Base-by-base conservation (phyloP, 2,113 vertebrate genomes). In the Amblyornis subalaris region DNA sequence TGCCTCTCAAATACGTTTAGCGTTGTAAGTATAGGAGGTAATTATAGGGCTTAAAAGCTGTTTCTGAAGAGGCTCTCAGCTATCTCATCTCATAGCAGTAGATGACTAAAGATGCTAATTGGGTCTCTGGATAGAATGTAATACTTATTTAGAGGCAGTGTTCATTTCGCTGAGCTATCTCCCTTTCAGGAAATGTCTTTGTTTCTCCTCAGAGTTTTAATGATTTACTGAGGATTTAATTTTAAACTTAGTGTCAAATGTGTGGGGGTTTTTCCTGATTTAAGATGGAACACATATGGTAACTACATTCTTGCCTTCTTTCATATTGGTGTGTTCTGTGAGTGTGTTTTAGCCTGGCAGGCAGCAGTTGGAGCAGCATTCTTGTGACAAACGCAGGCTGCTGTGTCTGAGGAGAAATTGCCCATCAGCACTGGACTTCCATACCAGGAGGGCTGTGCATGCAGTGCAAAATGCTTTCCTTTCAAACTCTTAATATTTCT, bases 1-100 rank as follows among this genome's bases (percentile, higher is more conserved):
- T 96, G 93, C 96, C 86, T 96, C 93, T 97, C 94, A 87, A 95
- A 95, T 93, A 94, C 93, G 94, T 96, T 97, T 93, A 94, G 90
- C 25, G 36, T 88, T 94, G 78, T 94, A 85, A 97, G 95, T 53
- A 80, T 92, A 66, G 94, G 88, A 95, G 92, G 94, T 97, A 96
- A 94, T 96, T 96, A 96, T 8, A 94, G 93, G 90, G 95, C 91
- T 96, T 93, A 93, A 93, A 94, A 96, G 81, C 96, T 80, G 85
- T 86, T 97, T 85, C 70, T 88, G 90, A 93, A 96, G 96, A 97
- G 95, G 94, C 94, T 96, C 88, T 97, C 74, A 44, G 95, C 81
- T 94, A 91, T 94, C 79, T 92, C 89, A 90, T 92, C 80, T 96
- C 88, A 6, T 88, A 61, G 78, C 93, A 95, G 82, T 25, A 62